Evolutionary conservation across 1,140 invertebrate genomes (phyloP).

Genomic region (Macrostomum lignano): DNA sequence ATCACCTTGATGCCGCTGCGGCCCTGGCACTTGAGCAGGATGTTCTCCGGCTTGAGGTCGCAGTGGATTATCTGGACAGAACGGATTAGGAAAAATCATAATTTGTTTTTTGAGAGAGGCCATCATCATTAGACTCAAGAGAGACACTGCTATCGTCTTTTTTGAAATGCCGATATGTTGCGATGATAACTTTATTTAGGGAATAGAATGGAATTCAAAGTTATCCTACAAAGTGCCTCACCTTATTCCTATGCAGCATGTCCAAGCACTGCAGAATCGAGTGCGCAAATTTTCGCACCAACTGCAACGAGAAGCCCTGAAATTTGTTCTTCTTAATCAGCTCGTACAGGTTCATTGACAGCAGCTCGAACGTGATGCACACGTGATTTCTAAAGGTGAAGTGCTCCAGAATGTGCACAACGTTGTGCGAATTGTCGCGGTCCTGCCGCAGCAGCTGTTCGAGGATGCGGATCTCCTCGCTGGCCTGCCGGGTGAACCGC

Average conservation of each 20-base stretch:
- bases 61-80: conserved; percentile 27
- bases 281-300: conserved; percentile 90
- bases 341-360: conserved; percentile 93
- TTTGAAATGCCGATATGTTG: no score
- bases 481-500: conserved; percentile 87
- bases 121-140: no score
- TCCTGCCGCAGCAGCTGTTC: conserved; percentile 80
- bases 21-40: conserved; percentile 22
- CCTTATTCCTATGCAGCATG: conserved; percentile 68
- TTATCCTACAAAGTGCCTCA: conserved; percentile 41
- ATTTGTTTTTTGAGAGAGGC: no score
- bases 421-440: conserved; percentile 89
- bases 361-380: conserved; percentile 93
- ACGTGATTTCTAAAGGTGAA: conserved; percentile 95
- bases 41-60: conserved; percentile 29
- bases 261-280: conserved; percentile 82
- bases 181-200: no score
- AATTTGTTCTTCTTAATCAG: conserved; percentile 99
- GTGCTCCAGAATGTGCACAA: conserved; percentile 93
- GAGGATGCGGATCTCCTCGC: conserved; percentile 87
- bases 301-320: conserved; percentile 76
- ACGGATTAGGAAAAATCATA: no score
- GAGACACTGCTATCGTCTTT: conserved; percentile 11
- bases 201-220: no score
- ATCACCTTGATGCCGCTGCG: conserved; percentile 28